Evolutionary conservation across 2,113 vertebrate species (phyloP).

Genomic region (Channa maculata): DNA sequence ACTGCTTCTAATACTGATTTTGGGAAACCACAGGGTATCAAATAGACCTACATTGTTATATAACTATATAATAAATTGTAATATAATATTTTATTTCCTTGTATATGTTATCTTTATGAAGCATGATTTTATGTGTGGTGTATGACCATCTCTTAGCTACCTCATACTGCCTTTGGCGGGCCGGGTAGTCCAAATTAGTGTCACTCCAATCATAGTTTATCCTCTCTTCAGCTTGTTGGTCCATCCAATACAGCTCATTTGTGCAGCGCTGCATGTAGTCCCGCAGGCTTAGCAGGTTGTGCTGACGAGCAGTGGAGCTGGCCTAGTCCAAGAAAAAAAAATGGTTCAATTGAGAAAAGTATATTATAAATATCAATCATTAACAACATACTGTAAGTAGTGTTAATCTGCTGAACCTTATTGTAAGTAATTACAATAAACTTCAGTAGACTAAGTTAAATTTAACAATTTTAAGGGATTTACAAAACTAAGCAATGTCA

Average conservation of each 20-base stretch:
- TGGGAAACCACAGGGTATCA: no score
- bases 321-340: constrained; percentile 43
- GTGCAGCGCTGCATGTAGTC: constrained; percentile 99
- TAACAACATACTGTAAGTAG: neutral
- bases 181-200: constrained; percentile 92
- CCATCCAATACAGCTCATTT: constrained; percentile 99
- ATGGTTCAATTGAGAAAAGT: neutral
- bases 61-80: no score
- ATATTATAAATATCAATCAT: neutral
- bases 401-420: neutral
- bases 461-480: neutral
- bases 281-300: constrained; percentile 89
- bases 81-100: neutral
- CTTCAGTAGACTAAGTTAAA: neutral
- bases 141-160: constrained; percentile 59
- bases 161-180: constrained; percentile 95
- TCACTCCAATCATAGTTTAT: constrained; percentile 95
- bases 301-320: constrained; percentile 87
- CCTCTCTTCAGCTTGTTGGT: constrained; percentile 94
- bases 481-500: neutral
- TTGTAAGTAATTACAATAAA: neutral
- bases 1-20: no score
- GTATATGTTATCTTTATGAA: neutral
- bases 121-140: neutral
- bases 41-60: no score